A percentile compares a stretch with the other conserved stretches of the same genome.
phyloP scores from a whole-genome alignment of 1,140 invertebrate species.

The Probaryconus sp. region DNA sequence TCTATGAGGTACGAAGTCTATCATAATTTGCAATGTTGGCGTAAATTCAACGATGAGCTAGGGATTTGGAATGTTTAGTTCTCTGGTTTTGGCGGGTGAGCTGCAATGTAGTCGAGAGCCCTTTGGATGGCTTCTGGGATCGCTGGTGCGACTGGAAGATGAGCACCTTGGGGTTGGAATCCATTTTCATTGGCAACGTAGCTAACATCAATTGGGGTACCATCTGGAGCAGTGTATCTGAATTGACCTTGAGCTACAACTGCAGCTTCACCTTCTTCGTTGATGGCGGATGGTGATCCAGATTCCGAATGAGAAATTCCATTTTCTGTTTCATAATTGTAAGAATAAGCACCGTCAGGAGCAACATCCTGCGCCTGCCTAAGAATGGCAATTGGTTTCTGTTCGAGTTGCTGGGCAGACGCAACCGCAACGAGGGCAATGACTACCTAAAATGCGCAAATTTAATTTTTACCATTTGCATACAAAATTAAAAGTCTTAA shows the following conservation, averaged over 20 bases:
- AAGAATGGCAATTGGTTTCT: conserved; percentile 68
- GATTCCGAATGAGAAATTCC: conserved; percentile 80
- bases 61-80: conserved; percentile 40
- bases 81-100: conserved; percentile 64
- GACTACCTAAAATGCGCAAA: conserved; percentile 66
- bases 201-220: conserved; percentile 74
- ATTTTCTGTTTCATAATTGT: conserved; percentile 82
- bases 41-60: neutral
- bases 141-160: conserved; percentile 78
- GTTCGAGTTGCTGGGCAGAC: conserved; percentile 18
- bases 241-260: conserved; percentile 76
- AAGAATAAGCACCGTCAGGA: conserved; percentile 73
- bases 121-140: conserved; percentile 75
- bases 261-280: conserved; percentile 76
- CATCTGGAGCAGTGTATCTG: conserved; percentile 80
- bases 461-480: neutral
- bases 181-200: conserved; percentile 81
- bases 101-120: conserved; percentile 73
- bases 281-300: conserved; percentile 77
- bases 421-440: conserved; percentile 63
- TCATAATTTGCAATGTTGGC: conserved; percentile 11
- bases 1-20: conserved; percentile 3
- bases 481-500: conserved; percentile 17
- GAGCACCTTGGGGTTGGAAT: conserved; percentile 79
- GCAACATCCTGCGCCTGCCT: conserved; percentile 68